phyloP scores from a whole-genome alignment of 1,140 invertebrate genomes.

The Melanaphis sacchari region DNA sequence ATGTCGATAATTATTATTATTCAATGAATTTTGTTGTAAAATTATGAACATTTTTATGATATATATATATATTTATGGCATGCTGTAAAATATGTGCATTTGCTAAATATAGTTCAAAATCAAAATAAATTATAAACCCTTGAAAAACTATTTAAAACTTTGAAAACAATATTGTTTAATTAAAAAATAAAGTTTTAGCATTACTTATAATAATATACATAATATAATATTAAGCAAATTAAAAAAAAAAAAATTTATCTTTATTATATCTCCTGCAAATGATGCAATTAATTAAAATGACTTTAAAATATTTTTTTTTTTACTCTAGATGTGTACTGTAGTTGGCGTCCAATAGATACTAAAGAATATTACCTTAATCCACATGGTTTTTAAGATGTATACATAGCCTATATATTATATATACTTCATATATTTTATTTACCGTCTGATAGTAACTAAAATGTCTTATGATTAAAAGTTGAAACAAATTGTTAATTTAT shows the following conservation, averaged over 20 bases:
- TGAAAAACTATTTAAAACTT: not conserved
- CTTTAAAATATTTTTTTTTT: not conserved
- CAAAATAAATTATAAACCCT: not conserved
- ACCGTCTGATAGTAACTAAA: no score
- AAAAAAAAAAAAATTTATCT: not conserved
- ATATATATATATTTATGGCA: not conserved
- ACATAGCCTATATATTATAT: not conserved
- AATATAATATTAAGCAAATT: not conserved
- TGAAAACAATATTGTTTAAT: not conserved
- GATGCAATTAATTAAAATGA: not conserved
- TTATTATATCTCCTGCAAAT: not conserved
- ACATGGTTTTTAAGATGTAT: not conserved
- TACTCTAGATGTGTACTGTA: not conserved
- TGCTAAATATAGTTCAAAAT: not conserved
- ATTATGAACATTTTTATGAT: not conserved
- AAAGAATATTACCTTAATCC: not conserved
- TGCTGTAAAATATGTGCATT: no score
- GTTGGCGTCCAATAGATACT: not conserved
- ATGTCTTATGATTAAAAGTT: not conserved
- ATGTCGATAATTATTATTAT: not conserved
- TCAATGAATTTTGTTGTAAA: not conserved
- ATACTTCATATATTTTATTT: not conserved
- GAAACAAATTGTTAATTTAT: not conserved
- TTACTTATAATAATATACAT: not conserved
- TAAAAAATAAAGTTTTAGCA: not conserved